Evolutionary conservation across 2,888 invertebrate genomes (phyloP).

Genomic region (Alviniconcha strummeri): DNA sequence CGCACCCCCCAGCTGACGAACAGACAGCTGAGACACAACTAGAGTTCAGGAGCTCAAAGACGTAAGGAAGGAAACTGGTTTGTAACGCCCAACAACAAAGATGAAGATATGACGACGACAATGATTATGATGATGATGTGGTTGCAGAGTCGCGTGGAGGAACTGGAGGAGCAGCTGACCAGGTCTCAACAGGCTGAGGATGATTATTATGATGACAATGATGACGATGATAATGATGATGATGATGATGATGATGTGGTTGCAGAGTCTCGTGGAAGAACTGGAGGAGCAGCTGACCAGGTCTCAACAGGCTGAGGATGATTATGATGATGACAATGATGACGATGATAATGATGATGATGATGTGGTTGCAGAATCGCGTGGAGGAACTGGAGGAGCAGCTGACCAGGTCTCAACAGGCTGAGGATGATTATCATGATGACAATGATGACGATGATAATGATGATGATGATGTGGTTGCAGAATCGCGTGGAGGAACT

Average conservation of each 20-base stretch:
- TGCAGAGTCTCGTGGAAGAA: constrained; percentile 55
- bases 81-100: neutral
- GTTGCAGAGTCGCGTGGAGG: constrained; percentile 54
- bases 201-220: constrained; percentile 35
- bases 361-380: constrained; percentile 47
- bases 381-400: constrained; percentile 53
- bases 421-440: constrained; percentile 45
- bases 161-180: constrained; percentile 47
- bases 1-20: too few relatives aligned
- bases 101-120: neutral
- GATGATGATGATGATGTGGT: neutral
- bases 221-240: constrained; percentile 25
- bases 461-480: constrained; percentile 26
- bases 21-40: neutral
- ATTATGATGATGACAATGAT: constrained; percentile 16
- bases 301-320: constrained; percentile 52
- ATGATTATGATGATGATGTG: constrained; percentile 11
- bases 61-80: neutral
- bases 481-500: constrained; percentile 56
- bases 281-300: constrained; percentile 47
- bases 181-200: constrained; percentile 52
- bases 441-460: neutral
- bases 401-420: constrained; percentile 48
- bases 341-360: constrained; percentile 4
- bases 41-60: neutral